Evolutionary conservation across 1,140 invertebrate species (phyloP).

Genomic region (Spodoptera litura): DNA sequence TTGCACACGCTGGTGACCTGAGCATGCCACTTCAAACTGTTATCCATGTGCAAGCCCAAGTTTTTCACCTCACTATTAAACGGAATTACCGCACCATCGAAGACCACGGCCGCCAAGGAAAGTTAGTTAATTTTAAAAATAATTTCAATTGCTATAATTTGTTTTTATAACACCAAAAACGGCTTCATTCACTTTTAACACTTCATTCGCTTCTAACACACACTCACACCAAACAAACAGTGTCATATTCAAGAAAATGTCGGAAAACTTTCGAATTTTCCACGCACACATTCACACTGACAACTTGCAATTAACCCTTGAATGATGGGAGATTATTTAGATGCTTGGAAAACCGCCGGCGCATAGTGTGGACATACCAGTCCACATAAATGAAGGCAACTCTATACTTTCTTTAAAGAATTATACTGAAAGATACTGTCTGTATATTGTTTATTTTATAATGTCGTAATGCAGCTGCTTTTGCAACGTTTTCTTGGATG

Average conservation of each 20-base stretch:
- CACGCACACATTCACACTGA: constrained; percentile 18
- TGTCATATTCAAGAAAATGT: constrained; percentile 26
- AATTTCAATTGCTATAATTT: no score
- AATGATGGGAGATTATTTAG: constrained; percentile 25
- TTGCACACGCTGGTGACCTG: no score
- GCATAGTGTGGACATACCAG: constrained; percentile 4
- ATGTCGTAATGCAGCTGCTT: background rate
- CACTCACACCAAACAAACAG: background rate
- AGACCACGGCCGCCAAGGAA: no score
- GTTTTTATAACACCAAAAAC: no score
- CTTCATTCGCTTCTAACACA: no score
- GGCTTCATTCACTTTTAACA: no score
- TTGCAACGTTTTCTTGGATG: constrained; percentile 1
- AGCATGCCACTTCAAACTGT: no score
- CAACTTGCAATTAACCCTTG: constrained; percentile 28
- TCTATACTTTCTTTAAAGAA: constrained; percentile 33
- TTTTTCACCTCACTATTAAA: no score
- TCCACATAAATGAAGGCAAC: constrained; percentile 1
- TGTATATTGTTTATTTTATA: background rate
- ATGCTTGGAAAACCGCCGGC: constrained; percentile 17
- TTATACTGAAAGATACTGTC: background rate
- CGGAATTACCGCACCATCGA: no score
- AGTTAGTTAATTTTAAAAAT: no score
- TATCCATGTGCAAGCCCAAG: no score
- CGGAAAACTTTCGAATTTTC: constrained; percentile 34